Base-by-base conservation (phyloP, 1,140 invertebrate genomes). In the Aethina tumida region DNA sequence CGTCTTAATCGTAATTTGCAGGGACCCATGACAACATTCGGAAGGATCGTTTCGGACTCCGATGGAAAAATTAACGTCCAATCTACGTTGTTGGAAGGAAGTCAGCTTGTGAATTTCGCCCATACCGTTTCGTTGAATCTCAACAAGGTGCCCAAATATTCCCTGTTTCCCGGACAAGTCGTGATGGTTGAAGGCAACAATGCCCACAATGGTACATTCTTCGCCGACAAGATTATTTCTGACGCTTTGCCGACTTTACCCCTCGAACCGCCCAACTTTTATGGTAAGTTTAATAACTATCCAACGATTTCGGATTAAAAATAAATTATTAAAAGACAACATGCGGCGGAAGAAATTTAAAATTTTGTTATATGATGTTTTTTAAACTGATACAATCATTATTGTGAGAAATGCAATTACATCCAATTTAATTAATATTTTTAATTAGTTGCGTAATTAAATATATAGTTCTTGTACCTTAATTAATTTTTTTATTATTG, bases 101-200 rank as follows among this genome's bases (percentile, higher is more conserved):
- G 74, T 0, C 69, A 70, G 59, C 64, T 68, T 9, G 61, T 65
- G 12, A 56, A 66, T 6, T 40, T 64, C 5, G 66, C 63, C 32
- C 60, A 63, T 24, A 56, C 56, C 6, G 62, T 77, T 2, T 50
- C 58, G 6, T 45, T 84, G 6, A 76, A 83, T 55, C 62, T 84
- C 3, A 68, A 60, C 16, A 69, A 73, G 35, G 47, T 85, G 5
- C 67, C 73, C 19, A 71, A 79, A 25, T 88, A 77, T 51, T 79
- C 81, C 0, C 56, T 93, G 7, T 92, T 88, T 57, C 82, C 89
- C 3, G 89, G 89, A 1, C 87, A 93, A 70, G 73, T 90, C 13
- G 72, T 89, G 6, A 76, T 79, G 2, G 69, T 84, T 19, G 69
- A 76, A 26, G 86, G 84, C 1, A 64, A 69, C 1, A 85, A 86